phyloP scores from a whole-genome alignment of 2,797 vertebrate species.

The Neosilurus hyrtlii region DNA sequence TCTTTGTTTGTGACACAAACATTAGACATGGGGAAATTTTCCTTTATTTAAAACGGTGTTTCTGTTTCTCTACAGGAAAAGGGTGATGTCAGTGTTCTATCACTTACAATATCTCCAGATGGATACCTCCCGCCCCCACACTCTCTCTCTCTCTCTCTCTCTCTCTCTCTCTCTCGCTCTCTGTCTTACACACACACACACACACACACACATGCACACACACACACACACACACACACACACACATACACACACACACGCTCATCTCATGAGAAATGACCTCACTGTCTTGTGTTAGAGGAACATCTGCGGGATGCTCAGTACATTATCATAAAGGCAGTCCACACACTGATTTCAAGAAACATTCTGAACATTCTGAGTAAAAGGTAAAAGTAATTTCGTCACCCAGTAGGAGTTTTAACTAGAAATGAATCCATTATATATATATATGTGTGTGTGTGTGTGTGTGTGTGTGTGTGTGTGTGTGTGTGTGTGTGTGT shows the following conservation, averaged over 20 bases:
- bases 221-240: slow-evolving; percentile 52
- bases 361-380: not conserved
- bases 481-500: too few species aligned
- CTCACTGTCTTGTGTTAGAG: slow-evolving; percentile 82
- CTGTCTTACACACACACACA: not conserved
- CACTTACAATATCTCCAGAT: slow-evolving; percentile 82
- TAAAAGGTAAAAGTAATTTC: not conserved
- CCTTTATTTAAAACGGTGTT: slow-evolving; percentile 77
- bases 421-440: not conserved
- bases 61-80: slow-evolving; percentile 81
- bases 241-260: slow-evolving; percentile 62
- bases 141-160: not conserved
- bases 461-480: too few species aligned
- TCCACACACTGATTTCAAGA: slow-evolving; percentile 45
- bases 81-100: slow-evolving; percentile 92
- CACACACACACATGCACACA: slow-evolving; percentile 16
- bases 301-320: slow-evolving; percentile 80
- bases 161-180: not conserved
- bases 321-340: slow-evolving; percentile 66
- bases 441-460: too few species aligned
- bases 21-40: slow-evolving; percentile 65
- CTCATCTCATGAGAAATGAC: slow-evolving; percentile 84
- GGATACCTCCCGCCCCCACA: slow-evolving; percentile 50
- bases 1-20: slow-evolving; percentile 59
- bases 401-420: not conserved